Base-by-base conservation (phyloP, 2,797 vertebrate species). In the Paguma larvata region DNA sequence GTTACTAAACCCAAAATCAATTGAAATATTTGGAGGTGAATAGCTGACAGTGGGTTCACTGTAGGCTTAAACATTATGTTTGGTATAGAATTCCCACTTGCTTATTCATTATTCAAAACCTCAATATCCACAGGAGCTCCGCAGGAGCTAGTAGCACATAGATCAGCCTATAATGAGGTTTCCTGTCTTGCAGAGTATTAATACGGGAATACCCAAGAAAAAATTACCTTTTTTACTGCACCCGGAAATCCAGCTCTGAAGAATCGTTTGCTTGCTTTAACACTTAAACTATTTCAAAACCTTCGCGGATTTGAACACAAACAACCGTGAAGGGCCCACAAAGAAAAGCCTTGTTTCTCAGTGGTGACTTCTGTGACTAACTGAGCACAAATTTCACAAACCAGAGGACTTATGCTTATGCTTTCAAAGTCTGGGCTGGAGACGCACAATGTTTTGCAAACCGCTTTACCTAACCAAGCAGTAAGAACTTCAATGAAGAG, bases 1-100 rank as follows among this genome's bases (percentile, higher is more conserved):
- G 30, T 70, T 73, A 75, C 67, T 91, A 88, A 93, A 68, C 53
- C 53, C 86, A 91, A 95, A 97, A 32, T 92, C 48, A 32, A 8
- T 23, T 21, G 67, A 73, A 73, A 38, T 51, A 34, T 68, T 41
- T 19, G 41, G 34, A 91, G 18, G 53, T n/a, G 86, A 85, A 48
- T 19, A 67, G 67, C 15, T 79, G 1, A 68, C 46, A 41, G 41
- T 0, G 8, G 38, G 65, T 34, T 30, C 30, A 59, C 9, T 82
- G 25, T 15, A 73, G 51, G 41, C 8, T 53, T 82, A 32, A 32
- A 3, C 68, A 51, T 30, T 84, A 23, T 67, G 32, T 86, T 89
- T 65, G 77, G 3, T 59, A 38, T 75, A 13, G 48, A 83, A 90
- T 87, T 86, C 94, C 68, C 44, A 4, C 5, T 63, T n/a, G 13